Base-by-base conservation (phyloP, 2,113 vertebrate species). In the Erythrolamprus reginae region DNA sequence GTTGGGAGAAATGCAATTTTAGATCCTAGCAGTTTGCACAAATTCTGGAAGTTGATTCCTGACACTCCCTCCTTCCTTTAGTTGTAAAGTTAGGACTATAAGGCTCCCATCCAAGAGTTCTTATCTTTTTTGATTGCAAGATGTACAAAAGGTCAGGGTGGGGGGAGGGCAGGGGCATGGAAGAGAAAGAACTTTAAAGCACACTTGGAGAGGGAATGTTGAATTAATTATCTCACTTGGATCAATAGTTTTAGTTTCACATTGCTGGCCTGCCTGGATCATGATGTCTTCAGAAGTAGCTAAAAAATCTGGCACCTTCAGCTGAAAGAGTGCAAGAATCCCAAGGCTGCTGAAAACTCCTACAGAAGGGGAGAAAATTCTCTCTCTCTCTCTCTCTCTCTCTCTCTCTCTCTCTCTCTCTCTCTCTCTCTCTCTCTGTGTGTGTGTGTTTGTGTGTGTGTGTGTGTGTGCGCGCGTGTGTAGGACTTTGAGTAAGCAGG, bases 221-320 rank as follows among this genome's bases (percentile, higher is more conserved):
- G 90, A 88, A 95, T 93, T 94, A 93, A 93, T 86, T 70, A 92
- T 82, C 95, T 92, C 91, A 83, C 94, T 94, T 85, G 84, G 92
- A 90, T 92, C 51, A 4, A n/a, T 95, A 87, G 91, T 93, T 93
- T 92, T 92, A 52, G 93, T 92, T 91, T 93, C 90, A 55, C 91
- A 51, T 56, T 84, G n/a, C 91, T 90, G 92, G 89, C 89, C 82
- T 89, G 50, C 82, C 95, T 90, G 77, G 45, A 55, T 87, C 88
- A 86, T 93, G 91, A 89, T 77, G 89, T 93, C 94, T 94, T 94
- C 51, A 92, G 93, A 85, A 93, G 94, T 89, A 95, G 93, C 89
- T 89, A 92, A 94, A 91, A 87, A 87, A 56, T 94, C 93, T 96
- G 95, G 93, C 87, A 77, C 65, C 33, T 77, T 77, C 33, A 9